Conservation (phyloP, 1,140 invertebrate species). For the Hypsibius dujardini region DNA sequence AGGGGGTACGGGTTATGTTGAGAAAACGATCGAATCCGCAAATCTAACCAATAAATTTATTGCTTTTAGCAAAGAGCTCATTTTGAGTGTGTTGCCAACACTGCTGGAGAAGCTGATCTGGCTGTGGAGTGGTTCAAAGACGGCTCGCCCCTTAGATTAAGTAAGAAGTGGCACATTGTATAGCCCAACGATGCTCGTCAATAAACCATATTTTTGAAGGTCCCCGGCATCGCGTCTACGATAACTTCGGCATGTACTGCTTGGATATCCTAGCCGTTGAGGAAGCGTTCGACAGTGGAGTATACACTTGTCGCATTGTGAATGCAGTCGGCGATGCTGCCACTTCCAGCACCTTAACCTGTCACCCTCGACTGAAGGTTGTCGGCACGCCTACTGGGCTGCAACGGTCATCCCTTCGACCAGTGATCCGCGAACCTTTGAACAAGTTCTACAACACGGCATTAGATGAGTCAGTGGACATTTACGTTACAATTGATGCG, state of each 20-base stretch:
- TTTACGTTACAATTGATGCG: neutral
- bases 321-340: conserved; percentile 73
- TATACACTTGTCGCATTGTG: conserved; percentile 76
- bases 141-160: neutral
- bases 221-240: conserved; percentile 27
- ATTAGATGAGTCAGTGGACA: neutral
- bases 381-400: neutral
- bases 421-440: neutral
- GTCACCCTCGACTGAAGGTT: conserved; percentile 43
- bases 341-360: conserved; percentile 64
- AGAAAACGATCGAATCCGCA: too few relatives aligned
- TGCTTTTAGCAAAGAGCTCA: conserved; percentile 50
- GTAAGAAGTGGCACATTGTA: neutral
- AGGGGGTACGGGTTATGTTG: conserved; percentile 37
- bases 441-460: neutral
- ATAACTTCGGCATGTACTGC: conserved; percentile 76
- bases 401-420: neutral
- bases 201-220: neutral
- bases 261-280: conserved; percentile 65
- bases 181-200: too few relatives aligned
- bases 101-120: neutral
- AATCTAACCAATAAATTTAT: too few relatives aligned
- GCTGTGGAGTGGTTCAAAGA: conserved; percentile 14
- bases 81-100: conserved; percentile 53
- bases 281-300: conserved; percentile 52